phyloP scores from a whole-genome alignment of 2,888 invertebrate genomes.

The Neoitamus cyanurus region DNA sequence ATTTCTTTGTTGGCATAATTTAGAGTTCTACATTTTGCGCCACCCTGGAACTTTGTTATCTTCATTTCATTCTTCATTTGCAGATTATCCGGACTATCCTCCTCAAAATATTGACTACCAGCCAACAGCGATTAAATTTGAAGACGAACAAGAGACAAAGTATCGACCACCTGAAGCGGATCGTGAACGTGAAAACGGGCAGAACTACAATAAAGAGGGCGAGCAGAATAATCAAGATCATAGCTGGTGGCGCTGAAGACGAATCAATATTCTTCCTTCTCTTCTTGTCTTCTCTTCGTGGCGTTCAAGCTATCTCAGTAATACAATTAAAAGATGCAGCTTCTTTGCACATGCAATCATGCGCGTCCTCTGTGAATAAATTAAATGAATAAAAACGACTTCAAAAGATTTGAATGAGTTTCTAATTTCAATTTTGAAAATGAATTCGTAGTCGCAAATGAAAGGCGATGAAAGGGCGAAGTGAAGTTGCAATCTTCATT shows the following conservation, averaged over 20 bases:
- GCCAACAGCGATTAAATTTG: constrained; percentile 74
- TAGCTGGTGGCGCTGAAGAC: constrained; percentile 51
- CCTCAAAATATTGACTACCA: constrained; percentile 71
- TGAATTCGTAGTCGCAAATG: not conserved
- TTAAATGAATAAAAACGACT: not conserved
- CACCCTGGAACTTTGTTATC: not conserved
- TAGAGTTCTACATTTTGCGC: not conserved
- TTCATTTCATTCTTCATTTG: constrained; percentile 54
- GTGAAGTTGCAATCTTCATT: no score
- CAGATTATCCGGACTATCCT: constrained; percentile 81
- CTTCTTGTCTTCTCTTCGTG: not conserved
- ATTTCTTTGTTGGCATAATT: constrained; percentile 51
- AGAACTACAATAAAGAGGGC: constrained; percentile 41
- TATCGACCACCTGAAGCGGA: constrained; percentile 72
- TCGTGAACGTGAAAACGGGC: constrained; percentile 49
- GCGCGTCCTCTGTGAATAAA: not conserved
- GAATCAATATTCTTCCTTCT: not conserved
- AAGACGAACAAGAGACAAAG: constrained; percentile 77
- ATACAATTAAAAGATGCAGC: not conserved
- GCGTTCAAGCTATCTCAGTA: not conserved
- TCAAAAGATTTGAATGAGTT: not conserved
- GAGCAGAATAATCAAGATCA: constrained; percentile 43
- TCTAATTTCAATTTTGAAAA: not conserved
- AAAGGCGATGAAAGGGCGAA: not conserved
- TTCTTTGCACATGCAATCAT: not conserved